Evolutionary conservation across 2,797 vertebrate species (phyloP).

Genomic region (Furcifer pardalis): DNA sequence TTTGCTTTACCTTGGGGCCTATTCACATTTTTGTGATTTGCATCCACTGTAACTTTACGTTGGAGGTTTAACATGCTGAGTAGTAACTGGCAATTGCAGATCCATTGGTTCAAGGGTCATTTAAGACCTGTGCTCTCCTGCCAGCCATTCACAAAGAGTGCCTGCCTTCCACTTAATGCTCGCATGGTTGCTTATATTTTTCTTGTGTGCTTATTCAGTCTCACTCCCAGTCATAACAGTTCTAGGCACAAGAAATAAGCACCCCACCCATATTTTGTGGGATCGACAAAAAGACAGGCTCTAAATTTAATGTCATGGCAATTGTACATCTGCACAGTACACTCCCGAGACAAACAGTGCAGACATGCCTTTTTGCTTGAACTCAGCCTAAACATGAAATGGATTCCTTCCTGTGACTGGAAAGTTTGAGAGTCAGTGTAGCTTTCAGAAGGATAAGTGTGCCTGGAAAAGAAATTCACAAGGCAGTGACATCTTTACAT

Average conservation of each 20-base stretch:
- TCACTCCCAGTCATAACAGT: neutral
- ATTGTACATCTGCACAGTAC: neutral
- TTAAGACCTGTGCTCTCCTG: no score
- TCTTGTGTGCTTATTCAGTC: neutral
- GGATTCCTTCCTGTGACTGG: no score
- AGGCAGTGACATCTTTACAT: neutral
- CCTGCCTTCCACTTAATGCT: neutral
- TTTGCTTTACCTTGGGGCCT: neutral
- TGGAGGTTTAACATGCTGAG: neutral
- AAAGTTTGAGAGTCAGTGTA: neutral
- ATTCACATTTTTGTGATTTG: neutral
- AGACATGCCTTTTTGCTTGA: neutral
- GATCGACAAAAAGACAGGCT: neutral
- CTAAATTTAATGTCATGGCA: neutral
- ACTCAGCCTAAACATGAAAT: neutral
- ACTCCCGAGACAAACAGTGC: neutral
- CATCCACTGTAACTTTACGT: neutral
- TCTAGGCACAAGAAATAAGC: neutral
- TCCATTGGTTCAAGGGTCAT: neutral
- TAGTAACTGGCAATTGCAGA: neutral
- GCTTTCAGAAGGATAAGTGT: neutral
- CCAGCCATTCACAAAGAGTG: no score
- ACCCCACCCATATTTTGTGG: neutral
- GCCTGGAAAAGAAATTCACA: neutral
- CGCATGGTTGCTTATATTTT: neutral